A percentile compares a stretch with the other conserved stretches of the same genome.
These are phyloP conservation scores for Mareca strepera DNA, from an alignment of 2,797 vertebrate genomes.

Conservation along the genomic window DNA sequence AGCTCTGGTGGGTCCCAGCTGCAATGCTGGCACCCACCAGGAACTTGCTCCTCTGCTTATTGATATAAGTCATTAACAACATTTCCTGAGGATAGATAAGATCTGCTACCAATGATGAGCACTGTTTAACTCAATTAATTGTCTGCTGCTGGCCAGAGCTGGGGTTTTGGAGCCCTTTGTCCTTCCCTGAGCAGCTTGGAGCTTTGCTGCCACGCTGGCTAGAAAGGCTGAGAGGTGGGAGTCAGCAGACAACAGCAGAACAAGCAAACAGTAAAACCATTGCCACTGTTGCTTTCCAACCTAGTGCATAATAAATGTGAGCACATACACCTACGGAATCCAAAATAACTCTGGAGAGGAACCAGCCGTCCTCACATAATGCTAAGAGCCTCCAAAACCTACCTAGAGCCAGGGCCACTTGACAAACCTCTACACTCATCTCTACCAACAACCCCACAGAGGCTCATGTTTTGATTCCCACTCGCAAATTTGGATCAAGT, in stretches of 20 bases:
- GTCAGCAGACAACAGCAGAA: not conserved
- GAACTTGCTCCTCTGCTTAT: not conserved
- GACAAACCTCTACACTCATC: not conserved
- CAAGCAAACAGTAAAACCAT: not conserved
- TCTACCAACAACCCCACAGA: not conserved
- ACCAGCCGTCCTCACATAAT: not conserved
- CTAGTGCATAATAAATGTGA: not conserved
- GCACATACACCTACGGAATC: not conserved
- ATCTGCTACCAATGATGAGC: not conserved
- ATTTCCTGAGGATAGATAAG: not conserved
- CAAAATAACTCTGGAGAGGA: not conserved
- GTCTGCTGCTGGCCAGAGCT: not conserved
- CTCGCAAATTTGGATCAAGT: not conserved
- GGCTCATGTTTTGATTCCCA: not conserved
- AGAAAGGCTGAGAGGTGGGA: not conserved
- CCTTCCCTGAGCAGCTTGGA: not conserved
- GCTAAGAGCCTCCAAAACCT: not conserved
- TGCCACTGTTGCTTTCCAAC: not conserved
- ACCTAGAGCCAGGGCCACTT: not conserved
- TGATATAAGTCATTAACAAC: not conserved
- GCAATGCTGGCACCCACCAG: rapidly evolving
- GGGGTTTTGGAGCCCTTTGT: not conserved
- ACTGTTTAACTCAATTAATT: not conserved
- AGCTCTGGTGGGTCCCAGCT: not conserved
- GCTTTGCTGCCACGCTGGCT: not conserved